Percentiles rank a stretch among this genome's conserved stretches.
Evolutionary conservation across 2,888 invertebrate species (phyloP).

Genomic region (Oasisia sp.): DNA sequence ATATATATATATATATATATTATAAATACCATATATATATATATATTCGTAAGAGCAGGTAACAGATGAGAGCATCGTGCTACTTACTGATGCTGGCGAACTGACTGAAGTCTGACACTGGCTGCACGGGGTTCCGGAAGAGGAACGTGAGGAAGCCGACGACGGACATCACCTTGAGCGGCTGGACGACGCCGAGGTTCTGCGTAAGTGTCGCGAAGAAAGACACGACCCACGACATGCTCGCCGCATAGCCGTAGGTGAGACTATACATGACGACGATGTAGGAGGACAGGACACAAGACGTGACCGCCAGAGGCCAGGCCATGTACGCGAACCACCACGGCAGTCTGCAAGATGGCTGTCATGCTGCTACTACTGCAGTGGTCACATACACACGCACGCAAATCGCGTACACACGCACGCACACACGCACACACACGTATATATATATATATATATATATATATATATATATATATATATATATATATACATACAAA

Average conservation of each 20-base stretch:
- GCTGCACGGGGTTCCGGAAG: background rate
- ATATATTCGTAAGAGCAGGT: too few species aligned
- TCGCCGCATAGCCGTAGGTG: constrained; percentile 52
- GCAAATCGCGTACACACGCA: too few species aligned
- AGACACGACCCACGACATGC: constrained; percentile 53
- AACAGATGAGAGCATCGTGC: background rate
- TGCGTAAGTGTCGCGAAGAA: constrained; percentile 46
- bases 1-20: too few species aligned
- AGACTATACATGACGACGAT: constrained; percentile 59
- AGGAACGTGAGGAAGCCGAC: background rate
- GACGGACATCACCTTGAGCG: background rate
- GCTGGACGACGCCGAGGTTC: background rate
- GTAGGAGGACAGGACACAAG: constrained; percentile 49
- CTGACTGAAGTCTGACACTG: background rate
- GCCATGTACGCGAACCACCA: constrained; percentile 57
- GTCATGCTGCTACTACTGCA: too few species aligned
- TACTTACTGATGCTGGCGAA: background rate
- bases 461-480: too few species aligned
- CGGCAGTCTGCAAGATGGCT: constrained; percentile 46
- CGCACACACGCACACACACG: too few species aligned
- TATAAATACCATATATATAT: too few species aligned
- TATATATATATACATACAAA: too few species aligned
- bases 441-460: too few species aligned
- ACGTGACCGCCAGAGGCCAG: constrained; percentile 46
- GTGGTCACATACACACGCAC: too few species aligned